Evolutionary conservation across 1,140 invertebrate species (phyloP).

Genomic region (Brachystomella parvula): DNA sequence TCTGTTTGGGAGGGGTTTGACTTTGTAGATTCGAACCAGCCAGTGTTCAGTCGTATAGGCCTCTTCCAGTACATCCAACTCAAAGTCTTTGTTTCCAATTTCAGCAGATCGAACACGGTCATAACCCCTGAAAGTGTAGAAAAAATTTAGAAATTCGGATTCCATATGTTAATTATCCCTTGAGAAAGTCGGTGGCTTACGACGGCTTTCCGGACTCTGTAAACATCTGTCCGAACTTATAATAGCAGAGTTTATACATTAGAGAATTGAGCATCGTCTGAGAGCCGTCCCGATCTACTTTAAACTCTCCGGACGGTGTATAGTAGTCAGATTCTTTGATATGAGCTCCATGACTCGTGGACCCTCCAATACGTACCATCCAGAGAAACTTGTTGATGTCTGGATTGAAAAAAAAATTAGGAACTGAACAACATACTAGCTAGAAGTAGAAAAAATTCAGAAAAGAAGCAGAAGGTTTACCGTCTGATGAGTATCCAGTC

Average conservation of each 20-base stretch:
- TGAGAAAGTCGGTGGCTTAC: too few relatives aligned
- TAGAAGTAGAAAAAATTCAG: conserved; percentile 6
- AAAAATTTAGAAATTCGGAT: too few relatives aligned
- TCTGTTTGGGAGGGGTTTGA: conserved; percentile 78
- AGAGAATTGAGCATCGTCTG: conserved; percentile 78
- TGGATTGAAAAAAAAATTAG: conserved; percentile 41
- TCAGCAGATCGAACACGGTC: conserved; percentile 83
- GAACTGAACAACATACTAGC: background rate
- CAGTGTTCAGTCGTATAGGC: conserved; percentile 93
- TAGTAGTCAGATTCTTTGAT: conserved; percentile 97
- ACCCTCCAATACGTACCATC: conserved; percentile 98
- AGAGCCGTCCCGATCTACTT: conserved; percentile 84
- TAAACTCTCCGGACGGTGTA: conserved; percentile 84
- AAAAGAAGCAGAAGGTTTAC: conserved; percentile 45
- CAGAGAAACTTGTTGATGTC: conserved; percentile 98
- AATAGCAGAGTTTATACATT: conserved; percentile 97
- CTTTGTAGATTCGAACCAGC: conserved; percentile 91
- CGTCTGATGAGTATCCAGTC: conserved; percentile 96
- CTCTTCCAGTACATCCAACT: conserved; percentile 83
- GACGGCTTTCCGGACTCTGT: conserved; percentile 78
- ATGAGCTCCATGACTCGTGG: conserved; percentile 84
- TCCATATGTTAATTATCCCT: conserved; percentile 41
- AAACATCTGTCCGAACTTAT: conserved; percentile 85
- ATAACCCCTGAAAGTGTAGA: too few relatives aligned
- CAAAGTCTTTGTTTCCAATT: conserved; percentile 92